Evolutionary conservation across 2,888 invertebrate species (phyloP), one percentile per base, ranked within the genome.

Genomic region (Agrypnus murinus): DNA sequence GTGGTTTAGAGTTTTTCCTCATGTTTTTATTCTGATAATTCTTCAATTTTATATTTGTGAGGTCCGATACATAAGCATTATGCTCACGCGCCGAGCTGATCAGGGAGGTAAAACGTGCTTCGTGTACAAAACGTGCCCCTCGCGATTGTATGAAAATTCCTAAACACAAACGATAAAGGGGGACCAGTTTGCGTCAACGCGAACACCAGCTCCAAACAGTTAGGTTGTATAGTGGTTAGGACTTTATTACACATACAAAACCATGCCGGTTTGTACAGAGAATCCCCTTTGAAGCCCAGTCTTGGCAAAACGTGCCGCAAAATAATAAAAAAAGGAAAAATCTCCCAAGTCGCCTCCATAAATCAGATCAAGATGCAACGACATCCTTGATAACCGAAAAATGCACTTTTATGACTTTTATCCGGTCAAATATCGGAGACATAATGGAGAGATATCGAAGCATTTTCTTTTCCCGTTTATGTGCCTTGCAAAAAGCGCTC

Each of bases 51-150:
- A 36, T 65, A 65, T 69, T 65, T 64, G 65, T 40, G 64, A 57
- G 59, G 53, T 60, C 48, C 36, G 65, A 69, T 65, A 53, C 65
- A 65, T 71, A 71, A 71, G 64, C 67, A 71, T 71, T 71, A 71
- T 67, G 57, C 58, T 71, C 71, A 71, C 71, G 71, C 67, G 66
- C 71, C 25, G 55, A 71, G 64, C 66, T 71, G 71, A 71, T 71
- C 71, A 71, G 71, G 55, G 67, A 46, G 63, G 55, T 70, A 63
- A 67, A 67, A 71, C 71, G 67, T 67, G 71, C 60, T 48, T 19
- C 8, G 71, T 2, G 43, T 67, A 57, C 53, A 50, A 53, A 63
- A 45, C 12, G 34, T 15, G 40, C 36, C 36, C 40, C 46, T 50
- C 55, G 31, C 12, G 50, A 50, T 40, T 15, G 55, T 67, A 71